Conservation (phyloP, 2,888 invertebrate genomes). For the Cyaniris semiargus region DNA sequence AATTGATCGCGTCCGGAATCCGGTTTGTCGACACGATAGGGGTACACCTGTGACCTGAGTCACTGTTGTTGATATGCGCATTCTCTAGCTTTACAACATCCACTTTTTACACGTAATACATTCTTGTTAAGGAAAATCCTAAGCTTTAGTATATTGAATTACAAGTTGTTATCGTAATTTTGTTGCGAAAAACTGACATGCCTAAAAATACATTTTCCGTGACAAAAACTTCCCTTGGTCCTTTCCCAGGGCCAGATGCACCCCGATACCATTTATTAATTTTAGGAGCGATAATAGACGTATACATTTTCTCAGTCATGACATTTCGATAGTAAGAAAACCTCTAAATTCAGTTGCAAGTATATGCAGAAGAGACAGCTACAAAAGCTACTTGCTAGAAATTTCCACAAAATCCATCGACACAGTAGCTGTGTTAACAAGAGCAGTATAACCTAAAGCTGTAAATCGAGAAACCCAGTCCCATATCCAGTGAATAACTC, state of each 20-base stretch:
- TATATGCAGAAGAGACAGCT: background rate
- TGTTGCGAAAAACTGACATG: background rate
- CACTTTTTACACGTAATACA: background rate
- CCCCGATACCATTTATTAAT: too few relatives aligned
- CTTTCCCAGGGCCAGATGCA: too few relatives aligned
- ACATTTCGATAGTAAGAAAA: too few relatives aligned
- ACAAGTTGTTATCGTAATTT: background rate
- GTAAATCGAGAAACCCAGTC: constrained; percentile 5
- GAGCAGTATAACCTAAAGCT: background rate
- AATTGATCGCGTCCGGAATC: too few relatives aligned
- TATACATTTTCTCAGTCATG: too few relatives aligned
- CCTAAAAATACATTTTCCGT: too few relatives aligned
- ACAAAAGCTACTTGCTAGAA: background rate
- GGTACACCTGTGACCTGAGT: background rate
- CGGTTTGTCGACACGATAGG: too few relatives aligned
- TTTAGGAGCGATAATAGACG: too few relatives aligned
- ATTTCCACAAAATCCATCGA: background rate
- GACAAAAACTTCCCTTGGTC: too few relatives aligned
- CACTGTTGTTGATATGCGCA: background rate
- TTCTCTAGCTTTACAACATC: background rate
- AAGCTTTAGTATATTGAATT: background rate
- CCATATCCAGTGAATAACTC: constrained; percentile 11
- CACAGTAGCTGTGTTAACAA: background rate
- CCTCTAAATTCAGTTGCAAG: background rate
- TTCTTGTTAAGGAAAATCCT: too few relatives aligned